Evolutionary conservation across 2,888 invertebrate species (phyloP), one percentile per base, ranked within the genome.

Genomic region (Aleiodes alternator): DNA sequence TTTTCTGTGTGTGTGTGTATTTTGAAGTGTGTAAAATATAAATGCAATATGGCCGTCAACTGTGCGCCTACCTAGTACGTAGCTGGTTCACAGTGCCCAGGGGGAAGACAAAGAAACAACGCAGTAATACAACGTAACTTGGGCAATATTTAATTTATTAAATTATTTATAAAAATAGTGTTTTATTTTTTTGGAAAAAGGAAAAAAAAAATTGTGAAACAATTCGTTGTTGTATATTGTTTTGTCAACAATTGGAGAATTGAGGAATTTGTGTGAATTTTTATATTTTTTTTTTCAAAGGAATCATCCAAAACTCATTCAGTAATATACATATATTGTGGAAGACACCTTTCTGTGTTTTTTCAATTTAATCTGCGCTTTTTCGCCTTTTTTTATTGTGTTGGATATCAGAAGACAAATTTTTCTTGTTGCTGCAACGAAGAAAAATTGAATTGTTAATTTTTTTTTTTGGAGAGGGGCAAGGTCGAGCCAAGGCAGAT

Each of bases 31-130:
- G 23, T 23, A 23, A 23, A 43, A 43, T 81, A 82, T 80, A 85
- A 84, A 88, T 86, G 86, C 90, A 90, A 90, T 86, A 90, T 90
- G 90, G 90, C 90, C 85, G 87, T 85, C 83, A 85, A 85, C 83
- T 88, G 85, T 87, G 86, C 83, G 82, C 83, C 82, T 81, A 79
- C 82, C 80, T 79, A 79, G 81, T 82, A 83, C 83, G 82, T 83
- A 82, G 82, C 77, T 43, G 43, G 76, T 78, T 81, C 43, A 43
- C 11, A 79, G 78, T 84, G 83, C 78, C 34, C 68, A 68, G 51
- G 14, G 29, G 14, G 38, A 61, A 83, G 84, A 88, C 86, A 87
- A 87, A 87, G 86, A 85, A 86, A 83, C 85, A 87, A 85, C 88
- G 88, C 87, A 87, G 86, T 88, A 87, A 68, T 51, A 51, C 51